These are phyloP conservation scores for Lathronympha strigana DNA, from an alignment of 2,888 invertebrate genomes.

Conservation along the genomic window DNA sequence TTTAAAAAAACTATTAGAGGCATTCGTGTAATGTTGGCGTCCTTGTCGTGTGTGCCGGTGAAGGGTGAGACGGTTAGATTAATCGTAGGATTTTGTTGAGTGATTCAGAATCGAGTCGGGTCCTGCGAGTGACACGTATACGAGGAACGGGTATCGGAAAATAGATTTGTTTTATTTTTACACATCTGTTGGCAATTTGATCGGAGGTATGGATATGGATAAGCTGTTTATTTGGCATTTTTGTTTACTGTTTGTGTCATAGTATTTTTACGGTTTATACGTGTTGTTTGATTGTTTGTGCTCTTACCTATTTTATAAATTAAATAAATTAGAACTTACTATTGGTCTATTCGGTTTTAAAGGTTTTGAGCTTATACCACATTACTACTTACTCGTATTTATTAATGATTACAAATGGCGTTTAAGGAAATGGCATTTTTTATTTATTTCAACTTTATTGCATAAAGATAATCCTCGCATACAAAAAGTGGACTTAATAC, in stretches of 20 bases:
- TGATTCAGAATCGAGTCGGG: constrained; percentile 33
- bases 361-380: too few species aligned
- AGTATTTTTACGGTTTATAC: neutral
- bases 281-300: neutral
- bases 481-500: too few species aligned
- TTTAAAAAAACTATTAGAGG: constrained; percentile 22
- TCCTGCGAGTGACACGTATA: constrained; percentile 32
- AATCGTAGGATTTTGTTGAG: constrained; percentile 32
- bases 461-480: too few species aligned
- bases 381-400: too few species aligned
- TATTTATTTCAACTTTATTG: too few species aligned
- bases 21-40: constrained; percentile 6
- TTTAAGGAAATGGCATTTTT: too few species aligned
- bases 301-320: neutral
- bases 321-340: too few species aligned
- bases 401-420: too few species aligned
- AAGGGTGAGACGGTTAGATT: constrained; percentile 33
- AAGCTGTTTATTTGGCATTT: constrained; percentile 48
- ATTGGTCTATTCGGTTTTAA: too few species aligned
- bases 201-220: constrained; percentile 13
- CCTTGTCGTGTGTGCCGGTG: constrained; percentile 15
- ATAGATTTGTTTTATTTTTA: constrained; percentile 34
- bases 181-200: constrained; percentile 27
- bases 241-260: constrained; percentile 5
- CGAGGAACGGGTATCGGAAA: constrained; percentile 29